phyloP scores from a whole-genome alignment of 2,797 vertebrate species.

The Sarcophilus harrisii region DNA sequence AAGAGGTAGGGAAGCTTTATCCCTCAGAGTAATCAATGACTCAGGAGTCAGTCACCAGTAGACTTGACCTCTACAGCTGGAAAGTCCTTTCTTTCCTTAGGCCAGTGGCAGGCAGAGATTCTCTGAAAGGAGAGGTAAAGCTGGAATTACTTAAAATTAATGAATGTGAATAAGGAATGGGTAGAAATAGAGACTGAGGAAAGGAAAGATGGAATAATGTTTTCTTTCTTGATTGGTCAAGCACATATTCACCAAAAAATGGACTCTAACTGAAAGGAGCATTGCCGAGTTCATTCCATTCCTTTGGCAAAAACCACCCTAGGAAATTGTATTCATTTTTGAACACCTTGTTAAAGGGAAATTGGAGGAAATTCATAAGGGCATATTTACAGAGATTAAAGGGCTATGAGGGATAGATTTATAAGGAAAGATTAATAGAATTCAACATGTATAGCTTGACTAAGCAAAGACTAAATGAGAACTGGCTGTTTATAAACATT shows the following conservation, averaged over 20 bases:
- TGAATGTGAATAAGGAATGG: slow-evolving; percentile 42
- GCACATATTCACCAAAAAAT: slow-evolving; percentile 44
- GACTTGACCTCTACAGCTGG: slow-evolving; percentile 16
- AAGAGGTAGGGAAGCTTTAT: background rate
- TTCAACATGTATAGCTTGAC: slow-evolving; percentile 40
- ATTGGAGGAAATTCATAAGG: slow-evolving; percentile 42
- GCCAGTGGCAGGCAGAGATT: slow-evolving; percentile 9
- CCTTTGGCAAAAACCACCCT: slow-evolving; percentile 14
- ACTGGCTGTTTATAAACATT: slow-evolving; percentile 42
- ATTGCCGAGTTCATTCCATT: background rate
- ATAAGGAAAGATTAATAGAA: slow-evolving; percentile 54
- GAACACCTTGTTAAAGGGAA: slow-evolving; percentile 41
- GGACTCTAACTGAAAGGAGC: slow-evolving; percentile 34
- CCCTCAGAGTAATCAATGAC: slow-evolving; percentile 44
- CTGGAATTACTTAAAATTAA: slow-evolving; percentile 31
- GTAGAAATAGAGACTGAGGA: slow-evolving; percentile 21
- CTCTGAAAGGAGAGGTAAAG: slow-evolving; percentile 13
- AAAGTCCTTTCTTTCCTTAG: slow-evolving; percentile 11
- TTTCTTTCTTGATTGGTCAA: slow-evolving; percentile 16
- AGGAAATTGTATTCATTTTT: slow-evolving; percentile 55
- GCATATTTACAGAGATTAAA: slow-evolving; percentile 38
- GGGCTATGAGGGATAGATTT: slow-evolving; percentile 58
- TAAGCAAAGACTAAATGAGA: slow-evolving; percentile 56
- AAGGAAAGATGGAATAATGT: slow-evolving; percentile 55
- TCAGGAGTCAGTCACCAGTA: slow-evolving; percentile 35